A percentile compares a stretch with the other conserved stretches of the same genome.
These are phyloP conservation scores for Cherax destructor DNA, from an alignment of 1,140 invertebrate genomes.

Conservation along the genomic window DNA sequence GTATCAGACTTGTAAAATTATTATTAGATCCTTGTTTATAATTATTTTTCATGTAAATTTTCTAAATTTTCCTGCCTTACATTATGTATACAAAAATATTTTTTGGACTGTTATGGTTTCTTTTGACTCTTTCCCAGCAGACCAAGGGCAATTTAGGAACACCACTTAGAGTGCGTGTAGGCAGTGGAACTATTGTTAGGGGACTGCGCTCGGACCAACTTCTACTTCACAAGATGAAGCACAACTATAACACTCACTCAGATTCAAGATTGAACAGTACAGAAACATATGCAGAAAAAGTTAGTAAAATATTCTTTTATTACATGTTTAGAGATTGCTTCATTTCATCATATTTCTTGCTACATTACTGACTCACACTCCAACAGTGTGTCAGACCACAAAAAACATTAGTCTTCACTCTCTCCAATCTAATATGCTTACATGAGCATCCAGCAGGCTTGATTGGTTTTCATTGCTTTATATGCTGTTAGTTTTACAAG, in stretches of 20 bases:
- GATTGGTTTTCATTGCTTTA: too few species aligned
- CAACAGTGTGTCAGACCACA: too few species aligned
- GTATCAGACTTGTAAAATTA: too few species aligned
- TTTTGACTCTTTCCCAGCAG: slow-evolving; percentile 16
- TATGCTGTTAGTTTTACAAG: too few species aligned
- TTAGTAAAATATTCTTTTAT: slow-evolving; percentile 5
- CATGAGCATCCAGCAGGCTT: too few species aligned
- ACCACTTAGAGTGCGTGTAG: slow-evolving; percentile 30
- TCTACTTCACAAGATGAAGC: slow-evolving; percentile 29
- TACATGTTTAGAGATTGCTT: neutral
- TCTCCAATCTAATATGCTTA: too few species aligned
- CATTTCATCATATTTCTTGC: neutral
- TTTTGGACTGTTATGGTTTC: neutral
- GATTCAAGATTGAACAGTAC: neutral
- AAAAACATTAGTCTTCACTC: too few species aligned
- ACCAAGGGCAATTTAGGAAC: slow-evolving; percentile 36
- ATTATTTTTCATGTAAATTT: neutral
- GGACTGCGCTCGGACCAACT: slow-evolving; percentile 29
- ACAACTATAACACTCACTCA: neutral
- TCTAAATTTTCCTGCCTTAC: neutral
- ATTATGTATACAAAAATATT: neutral
- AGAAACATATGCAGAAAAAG: slow-evolving; percentile 15
- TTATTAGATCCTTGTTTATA: too few species aligned
- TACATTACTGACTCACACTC: too few species aligned
- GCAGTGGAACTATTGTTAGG: slow-evolving; percentile 31